These are phyloP conservation scores for Holothuria leucospilota DNA, from an alignment of 53 echinoderm and acorn worm species.

Conservation along the genomic window DNA sequence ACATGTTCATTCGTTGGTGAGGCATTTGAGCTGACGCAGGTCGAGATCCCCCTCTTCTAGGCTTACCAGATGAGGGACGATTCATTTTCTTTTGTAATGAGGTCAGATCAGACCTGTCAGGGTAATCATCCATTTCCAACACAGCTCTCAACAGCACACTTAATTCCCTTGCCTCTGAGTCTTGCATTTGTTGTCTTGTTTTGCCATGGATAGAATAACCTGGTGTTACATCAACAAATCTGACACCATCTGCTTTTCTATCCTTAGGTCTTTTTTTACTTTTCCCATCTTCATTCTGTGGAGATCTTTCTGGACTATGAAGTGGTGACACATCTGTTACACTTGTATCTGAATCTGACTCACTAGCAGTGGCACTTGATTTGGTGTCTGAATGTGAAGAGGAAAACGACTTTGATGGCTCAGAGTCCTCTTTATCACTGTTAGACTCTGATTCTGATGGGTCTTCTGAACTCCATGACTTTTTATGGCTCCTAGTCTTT, in stretches of 20 bases:
- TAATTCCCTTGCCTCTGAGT: slow-evolving; percentile 84
- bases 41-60: slow-evolving; percentile 36
- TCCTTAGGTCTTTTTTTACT: slow-evolving; percentile 36
- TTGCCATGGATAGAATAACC: slow-evolving; percentile 55
- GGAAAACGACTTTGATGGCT: slow-evolving; percentile 43
- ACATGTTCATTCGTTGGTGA: slow-evolving; percentile 94
- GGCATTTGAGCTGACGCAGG: slow-evolving; percentile 63
- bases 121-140: slow-evolving; percentile 88
- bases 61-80: slow-evolving; percentile 59
- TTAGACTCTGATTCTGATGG: slow-evolving; percentile 50
- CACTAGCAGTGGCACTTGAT: slow-evolving; percentile 60
- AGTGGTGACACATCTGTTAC: slow-evolving; percentile 96
- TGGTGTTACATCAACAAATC: slow-evolving; percentile 60
- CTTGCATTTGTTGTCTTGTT: slow-evolving; percentile 48
- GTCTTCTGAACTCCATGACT: slow-evolving; percentile 36
- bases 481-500: slow-evolving; percentile 10
- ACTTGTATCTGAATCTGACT: slow-evolving; percentile 48
- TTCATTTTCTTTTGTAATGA: slow-evolving; percentile 64
- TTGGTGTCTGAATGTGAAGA: slow-evolving; percentile 68
- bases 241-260: slow-evolving; percentile 64
- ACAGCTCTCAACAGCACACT: slow-evolving; percentile 91
- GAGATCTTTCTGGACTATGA: slow-evolving; percentile 76
- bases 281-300: slow-evolving; percentile 8
- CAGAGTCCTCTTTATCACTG: slow-evolving; percentile 46
- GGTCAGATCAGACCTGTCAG: slow-evolving; percentile 61